These are phyloP conservation scores for Oreocharis arfaki DNA, from an alignment of 2,113 vertebrate genomes.

Conservation along the genomic window DNA sequence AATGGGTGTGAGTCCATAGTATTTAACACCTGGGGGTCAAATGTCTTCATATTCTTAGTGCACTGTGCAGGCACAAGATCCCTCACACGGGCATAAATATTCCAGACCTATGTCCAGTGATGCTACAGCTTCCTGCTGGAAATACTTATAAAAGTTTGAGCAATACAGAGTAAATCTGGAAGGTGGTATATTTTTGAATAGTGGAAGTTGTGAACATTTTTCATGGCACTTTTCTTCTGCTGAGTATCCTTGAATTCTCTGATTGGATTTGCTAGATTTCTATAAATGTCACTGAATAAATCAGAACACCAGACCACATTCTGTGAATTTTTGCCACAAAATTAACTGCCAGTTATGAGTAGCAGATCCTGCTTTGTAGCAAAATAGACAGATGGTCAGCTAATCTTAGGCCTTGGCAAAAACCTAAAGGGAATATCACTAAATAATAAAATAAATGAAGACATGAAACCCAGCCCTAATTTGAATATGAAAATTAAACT, in stretches of 20 bases:
- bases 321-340: neutral
- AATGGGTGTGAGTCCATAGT: neutral
- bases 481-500: neutral
- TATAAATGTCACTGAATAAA: neutral
- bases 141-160: neutral
- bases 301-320: neutral
- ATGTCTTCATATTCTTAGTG: neutral
- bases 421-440: neutral
- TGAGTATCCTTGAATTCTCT: neutral
- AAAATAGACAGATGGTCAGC: conserved; percentile 31
- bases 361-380: neutral
- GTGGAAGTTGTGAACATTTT: neutral
- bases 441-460: conserved; percentile 33
- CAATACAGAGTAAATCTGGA: neutral
- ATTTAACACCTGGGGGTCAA: rapidly evolving
- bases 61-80: neutral
- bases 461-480: neutral
- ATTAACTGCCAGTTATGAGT: conserved; percentile 3
- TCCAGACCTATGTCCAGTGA: neutral
- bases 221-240: neutral
- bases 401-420: conserved; percentile 11
- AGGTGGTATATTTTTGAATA: neutral
- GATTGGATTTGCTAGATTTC: neutral
- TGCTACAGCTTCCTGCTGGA: neutral
- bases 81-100: neutral